Conservation (phyloP, 2,888 invertebrate species). For the Ornithoptera alexandrae region DNA sequence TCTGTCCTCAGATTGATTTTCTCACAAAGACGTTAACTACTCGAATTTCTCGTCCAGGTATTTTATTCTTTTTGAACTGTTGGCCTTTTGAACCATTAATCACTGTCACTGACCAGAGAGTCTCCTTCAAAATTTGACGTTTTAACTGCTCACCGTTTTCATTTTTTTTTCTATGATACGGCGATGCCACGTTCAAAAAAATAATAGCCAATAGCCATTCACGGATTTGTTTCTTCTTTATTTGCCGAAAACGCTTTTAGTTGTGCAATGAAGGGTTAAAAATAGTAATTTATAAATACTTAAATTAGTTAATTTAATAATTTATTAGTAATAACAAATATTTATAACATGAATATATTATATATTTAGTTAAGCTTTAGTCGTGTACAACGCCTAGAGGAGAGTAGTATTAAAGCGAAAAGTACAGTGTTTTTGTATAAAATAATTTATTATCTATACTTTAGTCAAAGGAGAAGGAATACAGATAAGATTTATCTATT, state of each 20-base stretch:
- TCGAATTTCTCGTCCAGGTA: conserved; percentile 14
- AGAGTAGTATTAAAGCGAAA: too few relatives aligned
- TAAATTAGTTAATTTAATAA: too few relatives aligned
- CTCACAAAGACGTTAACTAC: conserved; percentile 5
- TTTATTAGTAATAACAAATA: too few relatives aligned
- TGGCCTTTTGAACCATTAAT: conserved; percentile 50
- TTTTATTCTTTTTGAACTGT: conserved; percentile 33
- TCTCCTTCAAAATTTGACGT: conserved; percentile 63
- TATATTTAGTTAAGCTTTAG: too few relatives aligned
- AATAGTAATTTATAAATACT: too few relatives aligned
- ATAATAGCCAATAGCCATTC: conserved; percentile 8
- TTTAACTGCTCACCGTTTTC: conserved; percentile 30
- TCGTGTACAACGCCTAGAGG: too few relatives aligned
- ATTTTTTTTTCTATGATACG: conserved; percentile 7
- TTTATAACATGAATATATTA: too few relatives aligned
- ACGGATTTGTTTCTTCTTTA: background rate
- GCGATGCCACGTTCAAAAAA: conserved; percentile 4
- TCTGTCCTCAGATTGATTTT: background rate
- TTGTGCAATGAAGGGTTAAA: background rate
- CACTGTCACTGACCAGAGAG: conserved; percentile 58
- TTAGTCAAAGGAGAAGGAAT: too few relatives aligned
- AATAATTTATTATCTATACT: too few relatives aligned
- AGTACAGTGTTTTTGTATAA: too few relatives aligned
- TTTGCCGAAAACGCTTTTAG: background rate
- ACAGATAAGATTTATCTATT: too few relatives aligned